Conservation (phyloP, 1,140 invertebrate genomes). For the Leptonema lineaticorne region DNA sequence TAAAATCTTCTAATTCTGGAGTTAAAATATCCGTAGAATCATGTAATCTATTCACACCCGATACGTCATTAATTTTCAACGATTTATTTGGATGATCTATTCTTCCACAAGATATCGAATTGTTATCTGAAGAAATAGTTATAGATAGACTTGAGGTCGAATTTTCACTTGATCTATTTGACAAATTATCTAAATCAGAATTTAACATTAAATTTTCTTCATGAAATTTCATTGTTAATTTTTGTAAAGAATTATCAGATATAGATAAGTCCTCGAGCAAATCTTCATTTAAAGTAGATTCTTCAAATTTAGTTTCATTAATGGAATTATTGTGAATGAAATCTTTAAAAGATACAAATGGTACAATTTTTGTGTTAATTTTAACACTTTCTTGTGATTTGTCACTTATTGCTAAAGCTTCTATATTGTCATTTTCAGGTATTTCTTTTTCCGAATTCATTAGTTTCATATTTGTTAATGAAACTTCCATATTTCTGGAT, state of each 20-base stretch:
- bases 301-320: background rate
- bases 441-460: background rate
- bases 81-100: background rate
- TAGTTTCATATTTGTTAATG: constrained; percentile 20
- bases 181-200: constrained; percentile 48
- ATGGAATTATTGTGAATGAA: background rate
- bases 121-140: constrained; percentile 49
- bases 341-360: constrained; percentile 53
- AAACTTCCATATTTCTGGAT: constrained; percentile 22
- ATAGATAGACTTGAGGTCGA: constrained; percentile 49
- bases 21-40: background rate
- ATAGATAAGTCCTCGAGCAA: constrained; percentile 42
- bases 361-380: constrained; percentile 47
- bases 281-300: constrained; percentile 48
- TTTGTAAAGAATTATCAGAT: constrained; percentile 53
- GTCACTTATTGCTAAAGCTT: background rate
- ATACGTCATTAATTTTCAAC: background rate
- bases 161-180: too few relatives aligned
- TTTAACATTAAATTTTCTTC: constrained; percentile 49
- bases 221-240: constrained; percentile 47
- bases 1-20: constrained; percentile 58
- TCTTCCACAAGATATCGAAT: constrained; percentile 40
- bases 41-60: background rate
- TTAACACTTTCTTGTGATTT: background rate
- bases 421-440: background rate